These are phyloP conservation scores for Osmerus mordax DNA, from an alignment of 2,113 vertebrate species.

Conservation along the genomic window DNA sequence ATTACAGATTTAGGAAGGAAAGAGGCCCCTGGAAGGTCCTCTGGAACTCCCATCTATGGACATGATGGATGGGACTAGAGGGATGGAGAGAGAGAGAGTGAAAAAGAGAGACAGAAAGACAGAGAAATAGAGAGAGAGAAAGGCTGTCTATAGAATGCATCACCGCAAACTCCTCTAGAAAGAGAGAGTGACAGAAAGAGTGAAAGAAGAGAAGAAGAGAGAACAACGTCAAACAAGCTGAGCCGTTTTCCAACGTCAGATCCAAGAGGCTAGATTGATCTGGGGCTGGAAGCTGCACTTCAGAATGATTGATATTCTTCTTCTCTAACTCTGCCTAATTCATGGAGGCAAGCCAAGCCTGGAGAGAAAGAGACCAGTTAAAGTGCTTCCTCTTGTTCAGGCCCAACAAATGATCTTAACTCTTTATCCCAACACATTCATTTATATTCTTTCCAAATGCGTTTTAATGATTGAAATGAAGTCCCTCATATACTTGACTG, in stretches of 20 bases:
- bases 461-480: neutral
- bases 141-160: neutral
- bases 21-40: neutral
- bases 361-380: neutral
- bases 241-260: too few species aligned
- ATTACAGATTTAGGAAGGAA: conserved; percentile 3
- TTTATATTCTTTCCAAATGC: neutral
- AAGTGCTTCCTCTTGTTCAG: neutral
- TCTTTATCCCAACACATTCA: neutral
- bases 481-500: too few species aligned
- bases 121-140: neutral
- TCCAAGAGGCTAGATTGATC: too few species aligned
- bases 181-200: neutral
- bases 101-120: neutral
- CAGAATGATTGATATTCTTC: neutral
- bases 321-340: neutral
- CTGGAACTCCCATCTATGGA: neutral
- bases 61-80: neutral
- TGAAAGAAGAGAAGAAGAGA: neutral
- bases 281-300: too few species aligned
- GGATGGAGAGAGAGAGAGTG: neutral
- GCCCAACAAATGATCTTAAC: neutral
- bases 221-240: too few species aligned
- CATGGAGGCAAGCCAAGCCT: neutral
- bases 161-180: too few species aligned